phyloP scores from a whole-genome alignment of 2,888 invertebrate species.

The Aleiodes testaceus region DNA sequence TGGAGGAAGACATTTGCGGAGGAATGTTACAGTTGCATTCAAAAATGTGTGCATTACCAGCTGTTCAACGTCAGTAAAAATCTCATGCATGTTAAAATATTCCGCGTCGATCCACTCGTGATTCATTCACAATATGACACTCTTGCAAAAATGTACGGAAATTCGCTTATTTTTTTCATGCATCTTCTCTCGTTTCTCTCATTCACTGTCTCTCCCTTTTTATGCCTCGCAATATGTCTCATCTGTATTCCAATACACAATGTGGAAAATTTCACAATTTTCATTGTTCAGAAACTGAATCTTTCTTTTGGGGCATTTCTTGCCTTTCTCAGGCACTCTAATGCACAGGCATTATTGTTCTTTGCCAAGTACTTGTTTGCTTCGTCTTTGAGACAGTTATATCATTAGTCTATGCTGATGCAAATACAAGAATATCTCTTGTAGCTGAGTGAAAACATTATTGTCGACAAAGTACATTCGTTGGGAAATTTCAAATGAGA shows the following conservation, averaged over 20 bases:
- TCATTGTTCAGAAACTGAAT: slow-evolving; percentile 5
- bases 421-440: slow-evolving; percentile 22
- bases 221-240: slow-evolving; percentile 39
- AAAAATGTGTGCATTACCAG: background rate
- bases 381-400: slow-evolving; percentile 30
- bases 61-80: slow-evolving; percentile 55
- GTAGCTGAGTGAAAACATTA: slow-evolving; percentile 2
- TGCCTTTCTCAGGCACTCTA: background rate
- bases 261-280: background rate
- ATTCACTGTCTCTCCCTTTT: too few species aligned
- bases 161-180: slow-evolving; percentile 57
- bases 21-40: slow-evolving; percentile 11
- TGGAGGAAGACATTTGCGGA: slow-evolving; percentile 42
- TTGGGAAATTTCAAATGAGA: slow-evolving; percentile 7
- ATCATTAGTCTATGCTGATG: slow-evolving; percentile 20
- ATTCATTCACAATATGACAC: too few species aligned
- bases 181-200: slow-evolving; percentile 4
- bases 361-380: slow-evolving; percentile 17
- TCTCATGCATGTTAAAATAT: slow-evolving; percentile 70
- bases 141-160: too few species aligned
- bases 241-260: slow-evolving; percentile 36
- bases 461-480: background rate
- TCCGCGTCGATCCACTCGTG: slow-evolving; percentile 43
- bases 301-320: background rate
- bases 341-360: slow-evolving; percentile 8